Percentiles rank a stretch among this genome's conserved stretches.
These are phyloP conservation scores for Scomber colias DNA, from an alignment of 2,113 vertebrate species.

Conservation along the genomic window DNA sequence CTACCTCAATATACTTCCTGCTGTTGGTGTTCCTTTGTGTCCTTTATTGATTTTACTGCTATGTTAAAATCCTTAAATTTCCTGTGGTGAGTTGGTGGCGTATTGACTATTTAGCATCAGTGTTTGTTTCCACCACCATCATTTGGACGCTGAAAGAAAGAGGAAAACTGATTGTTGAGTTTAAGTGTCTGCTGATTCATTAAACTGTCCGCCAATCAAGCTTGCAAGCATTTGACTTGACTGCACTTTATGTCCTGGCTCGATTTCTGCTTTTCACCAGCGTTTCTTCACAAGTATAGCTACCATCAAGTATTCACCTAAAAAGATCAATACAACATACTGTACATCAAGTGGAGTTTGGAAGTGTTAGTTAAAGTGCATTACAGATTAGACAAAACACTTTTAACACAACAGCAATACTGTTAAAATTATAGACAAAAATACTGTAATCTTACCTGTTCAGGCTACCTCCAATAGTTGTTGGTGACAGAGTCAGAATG, in stretches of 20 bases:
- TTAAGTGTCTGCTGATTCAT: constrained; percentile 41
- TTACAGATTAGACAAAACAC: constrained; percentile 13
- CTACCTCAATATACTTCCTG: constrained; percentile 57
- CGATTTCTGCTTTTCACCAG: constrained; percentile 19
- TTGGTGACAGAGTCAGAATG: not conserved
- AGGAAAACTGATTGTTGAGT: constrained; percentile 14
- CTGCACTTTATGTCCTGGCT: not conserved
- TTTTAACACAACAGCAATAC: not conserved
- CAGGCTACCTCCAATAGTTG: not conserved
- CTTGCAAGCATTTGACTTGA: not conserved
- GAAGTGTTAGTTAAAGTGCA: constrained; percentile 4
- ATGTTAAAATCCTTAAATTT: constrained; percentile 65
- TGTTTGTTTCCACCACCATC: constrained; percentile 32
- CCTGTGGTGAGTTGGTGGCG: constrained; percentile 32
- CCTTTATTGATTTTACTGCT: constrained; percentile 67
- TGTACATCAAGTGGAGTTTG: not conserved
- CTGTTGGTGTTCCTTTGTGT: constrained; percentile 65
- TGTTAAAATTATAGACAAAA: not conserved
- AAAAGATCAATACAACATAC: not conserved
- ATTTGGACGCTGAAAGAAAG: constrained; percentile 9
- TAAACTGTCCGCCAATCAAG: constrained; percentile 48
- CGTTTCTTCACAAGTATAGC: not conserved
- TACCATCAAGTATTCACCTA: not conserved
- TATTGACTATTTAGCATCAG: constrained; percentile 42
- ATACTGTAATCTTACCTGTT: not conserved